Percentiles rank a stretch among this genome's conserved stretches.
Conservation (phyloP, 2,113 vertebrate species). For the Pipa parva region DNA sequence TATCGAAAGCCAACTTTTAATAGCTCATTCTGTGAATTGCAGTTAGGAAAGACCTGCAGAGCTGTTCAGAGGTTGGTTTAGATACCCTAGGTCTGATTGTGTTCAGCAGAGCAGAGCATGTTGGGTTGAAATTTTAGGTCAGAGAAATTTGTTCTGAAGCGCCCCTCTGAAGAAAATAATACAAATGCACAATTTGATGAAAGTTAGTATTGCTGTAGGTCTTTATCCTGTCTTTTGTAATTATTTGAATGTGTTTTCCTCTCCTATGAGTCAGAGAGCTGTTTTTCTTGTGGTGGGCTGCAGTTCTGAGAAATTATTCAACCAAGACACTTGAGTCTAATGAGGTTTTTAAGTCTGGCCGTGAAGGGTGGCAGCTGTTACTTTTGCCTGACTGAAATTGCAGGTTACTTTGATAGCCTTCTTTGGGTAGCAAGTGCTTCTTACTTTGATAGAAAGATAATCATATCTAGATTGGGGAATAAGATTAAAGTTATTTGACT, state of each 20-base stretch:
- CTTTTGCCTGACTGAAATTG: slow-evolving; percentile 27
- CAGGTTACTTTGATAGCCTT: slow-evolving; percentile 17
- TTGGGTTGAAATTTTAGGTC: no score
- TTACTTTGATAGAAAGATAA: slow-evolving; percentile 5
- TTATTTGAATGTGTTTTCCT: slow-evolving; percentile 16
- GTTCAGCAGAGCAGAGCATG: no score
- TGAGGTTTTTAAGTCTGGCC: slow-evolving; percentile 41
- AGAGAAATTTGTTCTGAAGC: slow-evolving; percentile 34
- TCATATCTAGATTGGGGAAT: background rate
- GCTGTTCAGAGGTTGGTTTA: no score
- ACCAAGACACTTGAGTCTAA: slow-evolving; percentile 43
- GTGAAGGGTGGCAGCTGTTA: slow-evolving; percentile 32
- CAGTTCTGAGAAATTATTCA: slow-evolving; percentile 22
- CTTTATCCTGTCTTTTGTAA: slow-evolving; percentile 21
- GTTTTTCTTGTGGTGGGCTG: slow-evolving; percentile 15
- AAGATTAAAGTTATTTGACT: slow-evolving; percentile 11
- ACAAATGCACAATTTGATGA: slow-evolving; percentile 28
- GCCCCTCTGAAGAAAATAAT: slow-evolving; percentile 29
- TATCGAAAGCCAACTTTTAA: no score
- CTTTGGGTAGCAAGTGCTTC: slow-evolving; percentile 1
- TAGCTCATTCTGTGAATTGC: no score
- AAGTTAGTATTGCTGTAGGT: background rate
- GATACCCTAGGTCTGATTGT: no score
- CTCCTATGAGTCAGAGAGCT: slow-evolving; percentile 12
- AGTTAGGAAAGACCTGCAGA: no score